Evolutionary conservation across 2,113 vertebrate genomes (phyloP).

Genomic region (Climacteris rufus): DNA sequence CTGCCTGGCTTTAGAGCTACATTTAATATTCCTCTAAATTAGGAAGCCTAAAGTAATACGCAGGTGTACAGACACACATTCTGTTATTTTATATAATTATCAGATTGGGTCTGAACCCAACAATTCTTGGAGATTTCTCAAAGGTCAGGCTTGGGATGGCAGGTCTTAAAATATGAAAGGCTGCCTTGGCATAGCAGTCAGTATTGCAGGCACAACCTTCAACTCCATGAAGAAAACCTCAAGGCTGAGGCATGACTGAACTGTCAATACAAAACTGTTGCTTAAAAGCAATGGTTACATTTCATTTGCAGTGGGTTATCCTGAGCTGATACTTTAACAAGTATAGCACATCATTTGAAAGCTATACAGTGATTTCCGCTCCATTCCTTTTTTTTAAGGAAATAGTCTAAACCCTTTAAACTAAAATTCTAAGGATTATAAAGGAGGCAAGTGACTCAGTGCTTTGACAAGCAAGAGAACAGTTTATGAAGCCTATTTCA

Average conservation of each 20-base stretch:
- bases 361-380: neutral
- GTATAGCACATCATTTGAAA: neutral
- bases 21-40: neutral
- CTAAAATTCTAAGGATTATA: neutral
- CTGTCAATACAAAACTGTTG: neutral
- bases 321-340: neutral
- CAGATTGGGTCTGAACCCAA: neutral
- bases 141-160: neutral
- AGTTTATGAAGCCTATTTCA: neutral
- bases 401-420: neutral
- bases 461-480: neutral
- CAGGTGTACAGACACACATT: accelerated
- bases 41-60: neutral
- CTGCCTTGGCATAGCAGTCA: neutral
- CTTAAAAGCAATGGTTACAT: neutral
- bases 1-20: neutral
- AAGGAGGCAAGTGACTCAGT: neutral
- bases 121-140: neutral
- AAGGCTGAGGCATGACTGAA: neutral
- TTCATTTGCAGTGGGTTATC: neutral
- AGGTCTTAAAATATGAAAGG: neutral
- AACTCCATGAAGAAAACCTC: neutral
- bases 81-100: neutral
- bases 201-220: neutral
- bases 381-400: neutral